phyloP scores from a whole-genome alignment of 2,797 vertebrate genomes.

The Sebastes trivittatus region DNA sequence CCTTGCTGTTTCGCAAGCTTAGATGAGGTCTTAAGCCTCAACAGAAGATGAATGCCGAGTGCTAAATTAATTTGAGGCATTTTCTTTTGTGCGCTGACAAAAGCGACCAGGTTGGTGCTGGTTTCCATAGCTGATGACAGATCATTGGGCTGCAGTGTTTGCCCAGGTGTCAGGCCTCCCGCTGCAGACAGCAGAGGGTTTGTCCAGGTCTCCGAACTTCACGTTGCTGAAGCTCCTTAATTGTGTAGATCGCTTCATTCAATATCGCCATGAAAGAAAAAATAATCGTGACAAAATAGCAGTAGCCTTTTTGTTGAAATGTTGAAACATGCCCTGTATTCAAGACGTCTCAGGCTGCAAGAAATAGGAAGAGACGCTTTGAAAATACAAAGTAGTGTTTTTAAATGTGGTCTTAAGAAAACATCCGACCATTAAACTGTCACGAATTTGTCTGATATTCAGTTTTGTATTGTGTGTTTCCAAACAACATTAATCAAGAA shows the following conservation, averaged over 20 bases:
- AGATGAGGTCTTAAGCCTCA: slow-evolving; percentile 80
- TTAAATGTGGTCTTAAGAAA: slow-evolving; percentile 55
- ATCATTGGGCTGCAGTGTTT: slow-evolving; percentile 86
- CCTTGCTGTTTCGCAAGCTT: slow-evolving; percentile 78
- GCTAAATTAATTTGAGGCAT: slow-evolving; percentile 86
- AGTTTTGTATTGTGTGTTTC: slow-evolving; percentile 46
- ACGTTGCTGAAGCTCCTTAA: slow-evolving; percentile 74
- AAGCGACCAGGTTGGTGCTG: slow-evolving; percentile 84
- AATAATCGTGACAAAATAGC: slow-evolving; percentile 65
- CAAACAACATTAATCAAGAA: slow-evolving; percentile 57
- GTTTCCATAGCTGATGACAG: slow-evolving; percentile 88
- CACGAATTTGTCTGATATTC: slow-evolving; percentile 51
- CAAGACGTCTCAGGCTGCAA: slow-evolving; percentile 34
- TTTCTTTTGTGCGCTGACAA: slow-evolving; percentile 85
- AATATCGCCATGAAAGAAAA: slow-evolving; percentile 77
- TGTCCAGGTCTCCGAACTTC: slow-evolving; percentile 76
- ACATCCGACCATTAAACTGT: slow-evolving; percentile 48
- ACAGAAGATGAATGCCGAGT: slow-evolving; percentile 83
- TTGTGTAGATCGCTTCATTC: slow-evolving; percentile 76
- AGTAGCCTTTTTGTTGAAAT: slow-evolving; percentile 40
- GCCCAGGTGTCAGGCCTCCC: slow-evolving; percentile 88
- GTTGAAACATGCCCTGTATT: slow-evolving; percentile 71
- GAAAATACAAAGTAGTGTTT: slow-evolving; percentile 68
- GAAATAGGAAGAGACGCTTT: slow-evolving; percentile 58
- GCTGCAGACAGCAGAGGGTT: slow-evolving; percentile 81